These are phyloP conservation scores for Drosophila eugracilis DNA, from an alignment of 1,140 invertebrate species.

Conservation along the genomic window DNA sequence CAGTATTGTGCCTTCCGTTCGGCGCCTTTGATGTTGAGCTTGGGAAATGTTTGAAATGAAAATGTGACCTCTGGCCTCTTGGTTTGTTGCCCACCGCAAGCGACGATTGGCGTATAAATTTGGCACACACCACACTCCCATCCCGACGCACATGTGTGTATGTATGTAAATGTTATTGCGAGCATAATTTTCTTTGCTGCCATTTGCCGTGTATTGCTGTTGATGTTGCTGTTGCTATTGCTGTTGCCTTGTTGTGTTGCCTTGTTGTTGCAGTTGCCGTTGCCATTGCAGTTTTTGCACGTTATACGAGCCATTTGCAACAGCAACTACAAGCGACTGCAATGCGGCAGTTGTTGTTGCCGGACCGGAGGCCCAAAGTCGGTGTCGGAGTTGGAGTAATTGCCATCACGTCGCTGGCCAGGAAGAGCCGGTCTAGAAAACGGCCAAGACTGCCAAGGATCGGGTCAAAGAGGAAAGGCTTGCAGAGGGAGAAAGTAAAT, in stretches of 20 bases:
- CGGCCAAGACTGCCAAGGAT: slow-evolving; percentile 39
- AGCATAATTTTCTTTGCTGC: slow-evolving; percentile 75
- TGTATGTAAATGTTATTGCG: slow-evolving; percentile 78
- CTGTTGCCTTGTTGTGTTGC: slow-evolving; percentile 28
- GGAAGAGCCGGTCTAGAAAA: slow-evolving; percentile 27
- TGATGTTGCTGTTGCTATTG: slow-evolving; percentile 40
- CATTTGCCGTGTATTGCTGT: slow-evolving; percentile 54
- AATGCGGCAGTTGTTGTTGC: slow-evolving; percentile 76
- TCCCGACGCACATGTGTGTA: slow-evolving; percentile 9
- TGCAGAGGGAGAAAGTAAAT: slow-evolving; percentile 16
- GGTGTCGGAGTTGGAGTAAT: slow-evolving; percentile 61
- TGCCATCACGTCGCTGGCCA: slow-evolving; percentile 57
- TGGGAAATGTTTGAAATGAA: slow-evolving; percentile 52
- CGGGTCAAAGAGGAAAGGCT: slow-evolving; percentile 7
- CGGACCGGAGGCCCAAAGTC: slow-evolving; percentile 21
- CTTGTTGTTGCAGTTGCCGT: slow-evolving; percentile 58
- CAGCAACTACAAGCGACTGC: slow-evolving; percentile 78
- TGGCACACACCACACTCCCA: slow-evolving; percentile 31
- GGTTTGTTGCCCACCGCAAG: slow-evolving; percentile 30
- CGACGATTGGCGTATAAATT: slow-evolving; percentile 71
- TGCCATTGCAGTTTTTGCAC: slow-evolving; percentile 78
- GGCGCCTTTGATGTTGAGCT: slow-evolving; percentile 38
- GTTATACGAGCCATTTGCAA: slow-evolving; percentile 80
- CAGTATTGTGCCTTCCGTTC: slow-evolving; percentile 33
- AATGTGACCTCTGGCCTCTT: slow-evolving; percentile 55